Conservation (phyloP, 2,888 invertebrate species). For the Steromphala cineraria region DNA sequence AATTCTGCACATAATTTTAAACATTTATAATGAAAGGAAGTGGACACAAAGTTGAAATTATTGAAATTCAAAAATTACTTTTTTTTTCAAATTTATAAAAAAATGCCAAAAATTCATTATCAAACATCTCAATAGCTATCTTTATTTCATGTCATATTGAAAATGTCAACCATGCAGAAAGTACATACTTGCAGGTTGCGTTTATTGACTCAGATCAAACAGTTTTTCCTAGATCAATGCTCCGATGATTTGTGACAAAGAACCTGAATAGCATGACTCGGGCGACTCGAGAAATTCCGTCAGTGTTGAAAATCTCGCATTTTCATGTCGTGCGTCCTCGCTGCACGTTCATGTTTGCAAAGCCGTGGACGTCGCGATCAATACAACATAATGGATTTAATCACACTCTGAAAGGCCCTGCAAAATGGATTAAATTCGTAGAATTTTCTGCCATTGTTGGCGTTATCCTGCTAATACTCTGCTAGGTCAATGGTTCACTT, state of each 20-base stretch:
- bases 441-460: conserved; percentile 10
- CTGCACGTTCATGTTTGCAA: not conserved
- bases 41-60: too few relatives aligned
- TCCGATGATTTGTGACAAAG: not conserved
- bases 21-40: too few relatives aligned
- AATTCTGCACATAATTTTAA: too few relatives aligned
- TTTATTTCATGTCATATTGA: too few relatives aligned
- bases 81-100: too few relatives aligned
- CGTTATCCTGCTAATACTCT: not conserved
- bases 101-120: too few relatives aligned
- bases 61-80: too few relatives aligned
- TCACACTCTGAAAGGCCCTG: not conserved
- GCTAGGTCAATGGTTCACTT: not conserved
- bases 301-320: conserved; percentile 1
- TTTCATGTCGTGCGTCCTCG: not conserved
- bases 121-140: too few relatives aligned
- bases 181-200: too few relatives aligned
- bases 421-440: conserved; percentile 20
- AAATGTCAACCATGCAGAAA: too few relatives aligned
- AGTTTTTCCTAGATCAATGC: not conserved
- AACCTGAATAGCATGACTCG: not conserved
- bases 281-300: not conserved
- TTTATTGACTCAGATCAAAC: not conserved
- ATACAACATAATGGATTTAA: conserved; percentile 11
- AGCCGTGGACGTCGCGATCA: not conserved